These are phyloP conservation scores for Microctonus brassicae DNA, from an alignment of 2,888 invertebrate genomes.

Conservation along the genomic window DNA sequence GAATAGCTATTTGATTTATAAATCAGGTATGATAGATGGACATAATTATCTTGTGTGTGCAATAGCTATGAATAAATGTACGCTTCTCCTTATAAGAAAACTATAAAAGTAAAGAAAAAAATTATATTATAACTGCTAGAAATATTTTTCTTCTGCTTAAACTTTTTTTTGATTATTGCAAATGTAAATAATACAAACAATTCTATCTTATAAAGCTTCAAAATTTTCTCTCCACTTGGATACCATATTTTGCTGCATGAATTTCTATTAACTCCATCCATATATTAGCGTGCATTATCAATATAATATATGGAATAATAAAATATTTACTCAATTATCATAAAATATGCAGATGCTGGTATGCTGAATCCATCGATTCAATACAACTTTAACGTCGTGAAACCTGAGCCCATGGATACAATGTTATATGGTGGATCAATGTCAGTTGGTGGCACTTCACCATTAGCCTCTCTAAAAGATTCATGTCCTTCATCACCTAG, in stretches of 20 bases:
- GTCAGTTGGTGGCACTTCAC: constrained; percentile 45
- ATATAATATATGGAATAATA: not conserved
- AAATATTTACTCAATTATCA: not conserved
- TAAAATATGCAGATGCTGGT: constrained; percentile 48
- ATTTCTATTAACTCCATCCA: not conserved
- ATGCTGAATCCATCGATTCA: constrained; percentile 50
- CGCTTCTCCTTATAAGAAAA: no score
- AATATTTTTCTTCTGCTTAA: not conserved
- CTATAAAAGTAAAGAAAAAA: no score
- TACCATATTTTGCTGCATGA: not conserved
- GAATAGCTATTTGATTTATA: not conserved
- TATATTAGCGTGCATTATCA: not conserved
- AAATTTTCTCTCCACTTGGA: no score
- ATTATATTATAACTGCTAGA: not conserved
- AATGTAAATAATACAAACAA: no score
- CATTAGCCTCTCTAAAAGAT: constrained; percentile 45
- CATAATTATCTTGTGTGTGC: not conserved
- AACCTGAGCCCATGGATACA: constrained; percentile 57
- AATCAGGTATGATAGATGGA: not conserved
- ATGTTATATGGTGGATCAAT: constrained; percentile 46
- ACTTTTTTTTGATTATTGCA: no score
- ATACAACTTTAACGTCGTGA: constrained; percentile 57
- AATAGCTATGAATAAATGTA: not conserved
- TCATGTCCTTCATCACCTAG: not conserved
- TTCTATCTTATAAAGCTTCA: no score